phyloP scores from a whole-genome alignment of 2,888 invertebrate species.

The Machimus atricapillus region DNA sequence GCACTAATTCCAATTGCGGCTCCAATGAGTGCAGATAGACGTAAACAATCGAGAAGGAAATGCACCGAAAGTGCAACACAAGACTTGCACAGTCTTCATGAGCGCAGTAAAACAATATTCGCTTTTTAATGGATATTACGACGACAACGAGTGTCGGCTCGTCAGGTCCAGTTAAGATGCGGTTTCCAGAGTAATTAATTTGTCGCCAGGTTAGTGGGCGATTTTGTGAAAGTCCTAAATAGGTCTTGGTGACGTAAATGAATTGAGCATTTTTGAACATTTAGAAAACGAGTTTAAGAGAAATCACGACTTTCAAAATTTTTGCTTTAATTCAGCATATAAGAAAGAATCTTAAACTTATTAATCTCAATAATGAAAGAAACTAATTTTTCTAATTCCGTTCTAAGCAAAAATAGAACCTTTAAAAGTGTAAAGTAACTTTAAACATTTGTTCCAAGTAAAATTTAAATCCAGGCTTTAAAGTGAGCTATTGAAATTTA shows the following conservation, averaged over 20 bases:
- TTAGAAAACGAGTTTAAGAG: not conserved
- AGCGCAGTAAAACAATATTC: not conserved
- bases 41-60: not conserved
- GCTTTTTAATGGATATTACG: not conserved
- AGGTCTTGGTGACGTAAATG: not conserved
- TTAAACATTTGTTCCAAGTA: no score
- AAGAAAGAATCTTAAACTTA: not conserved
- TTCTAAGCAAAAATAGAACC: no score
- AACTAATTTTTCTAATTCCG: no score
- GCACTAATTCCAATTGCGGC: not conserved
- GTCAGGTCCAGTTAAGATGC: not conserved
- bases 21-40: not conserved
- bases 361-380: not conserved
- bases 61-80: not conserved
- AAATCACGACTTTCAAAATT: not conserved
- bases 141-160: not conserved
- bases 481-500: no score
- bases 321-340: not conserved
- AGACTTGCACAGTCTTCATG: not conserved
- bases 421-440: no score
- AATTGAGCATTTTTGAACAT: not conserved
- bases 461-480: no score
- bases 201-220: not conserved
- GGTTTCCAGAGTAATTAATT: not conserved
- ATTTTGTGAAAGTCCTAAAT: not conserved